Conservation (phyloP, 1,140 invertebrate genomes). For the Papilio xuthus region DNA sequence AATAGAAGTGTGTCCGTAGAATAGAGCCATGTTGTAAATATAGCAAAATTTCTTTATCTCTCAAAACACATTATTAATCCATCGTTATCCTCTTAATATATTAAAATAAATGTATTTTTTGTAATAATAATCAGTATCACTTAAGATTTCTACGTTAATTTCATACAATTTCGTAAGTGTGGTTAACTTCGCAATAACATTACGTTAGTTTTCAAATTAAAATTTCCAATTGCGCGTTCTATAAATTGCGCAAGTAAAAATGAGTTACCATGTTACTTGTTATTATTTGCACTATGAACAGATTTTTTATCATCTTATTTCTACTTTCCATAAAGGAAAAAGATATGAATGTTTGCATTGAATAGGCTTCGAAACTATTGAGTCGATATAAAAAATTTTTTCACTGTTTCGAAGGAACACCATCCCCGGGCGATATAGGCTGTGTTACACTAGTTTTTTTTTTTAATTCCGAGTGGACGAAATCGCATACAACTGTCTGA, state of each 20-base stretch:
- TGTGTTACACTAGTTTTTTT: no score
- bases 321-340: no score
- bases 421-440: no score
- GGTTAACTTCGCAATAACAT: constrained; percentile 9
- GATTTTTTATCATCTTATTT: no score
- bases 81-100: background rate
- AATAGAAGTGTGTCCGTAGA: no score
- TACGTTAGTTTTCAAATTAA: constrained; percentile 1
- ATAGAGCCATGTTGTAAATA: no score
- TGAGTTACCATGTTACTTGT: background rate
- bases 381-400: no score
- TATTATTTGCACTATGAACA: background rate
- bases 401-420: no score
- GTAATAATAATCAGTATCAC: background rate
- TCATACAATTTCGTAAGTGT: background rate
- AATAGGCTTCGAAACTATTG: no score
- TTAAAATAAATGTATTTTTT: background rate
- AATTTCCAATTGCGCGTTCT: constrained; percentile 3
- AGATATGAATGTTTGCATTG: no score
- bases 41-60: background rate
- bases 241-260: background rate
- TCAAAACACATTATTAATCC: background rate
- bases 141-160: background rate
- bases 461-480: no score
- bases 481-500: no score